These are phyloP conservation scores for Meloidogyne exigua DNA, from an alignment of 1,140 invertebrate genomes.

Conservation along the genomic window DNA sequence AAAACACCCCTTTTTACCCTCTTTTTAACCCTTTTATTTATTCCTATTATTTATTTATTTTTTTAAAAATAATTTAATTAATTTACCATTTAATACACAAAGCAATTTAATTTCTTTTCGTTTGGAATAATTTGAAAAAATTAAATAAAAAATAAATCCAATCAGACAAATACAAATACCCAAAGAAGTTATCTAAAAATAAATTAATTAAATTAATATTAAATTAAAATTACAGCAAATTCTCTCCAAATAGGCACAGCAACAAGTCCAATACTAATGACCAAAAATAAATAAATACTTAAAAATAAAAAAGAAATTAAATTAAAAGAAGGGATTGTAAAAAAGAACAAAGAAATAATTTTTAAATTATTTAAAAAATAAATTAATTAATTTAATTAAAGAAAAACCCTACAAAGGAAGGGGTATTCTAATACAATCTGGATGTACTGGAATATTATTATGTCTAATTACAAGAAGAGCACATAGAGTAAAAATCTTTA, in stretches of 20 bases:
- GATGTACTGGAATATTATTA: slow-evolving; percentile 57
- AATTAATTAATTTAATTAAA: too few relatives aligned
- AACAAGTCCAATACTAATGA: slow-evolving; percentile 55
- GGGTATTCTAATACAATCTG: slow-evolving; percentile 60
- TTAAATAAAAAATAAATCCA: slow-evolving; percentile 58
- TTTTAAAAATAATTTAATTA: too few relatives aligned
- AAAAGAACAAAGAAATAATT: too few relatives aligned
- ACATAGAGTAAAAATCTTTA: slow-evolving; percentile 11
- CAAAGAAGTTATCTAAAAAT: slow-evolving; percentile 41
- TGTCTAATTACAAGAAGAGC: slow-evolving; percentile 53
- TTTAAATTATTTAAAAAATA: too few relatives aligned
- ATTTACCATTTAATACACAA: slow-evolving; percentile 45
- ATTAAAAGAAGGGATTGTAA: too few relatives aligned
- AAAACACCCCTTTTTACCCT: too few relatives aligned
- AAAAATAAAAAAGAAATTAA: slow-evolving; percentile 14
- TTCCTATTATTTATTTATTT: too few relatives aligned
- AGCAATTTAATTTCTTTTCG: slow-evolving; percentile 38
- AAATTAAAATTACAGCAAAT: slow-evolving; percentile 37
- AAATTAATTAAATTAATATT: not conserved
- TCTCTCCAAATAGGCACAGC: slow-evolving; percentile 61
- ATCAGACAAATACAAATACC: slow-evolving; percentile 56
- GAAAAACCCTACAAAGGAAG: slow-evolving; percentile 37
- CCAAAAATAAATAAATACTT: slow-evolving; percentile 54
- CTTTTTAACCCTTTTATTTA: too few relatives aligned
- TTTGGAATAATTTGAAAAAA: slow-evolving; percentile 49